A percentile compares a stretch with the other conserved stretches of the same genome.
Conservation (phyloP, 2,797 vertebrate genomes). For the Peromyscus aztecus region DNA sequence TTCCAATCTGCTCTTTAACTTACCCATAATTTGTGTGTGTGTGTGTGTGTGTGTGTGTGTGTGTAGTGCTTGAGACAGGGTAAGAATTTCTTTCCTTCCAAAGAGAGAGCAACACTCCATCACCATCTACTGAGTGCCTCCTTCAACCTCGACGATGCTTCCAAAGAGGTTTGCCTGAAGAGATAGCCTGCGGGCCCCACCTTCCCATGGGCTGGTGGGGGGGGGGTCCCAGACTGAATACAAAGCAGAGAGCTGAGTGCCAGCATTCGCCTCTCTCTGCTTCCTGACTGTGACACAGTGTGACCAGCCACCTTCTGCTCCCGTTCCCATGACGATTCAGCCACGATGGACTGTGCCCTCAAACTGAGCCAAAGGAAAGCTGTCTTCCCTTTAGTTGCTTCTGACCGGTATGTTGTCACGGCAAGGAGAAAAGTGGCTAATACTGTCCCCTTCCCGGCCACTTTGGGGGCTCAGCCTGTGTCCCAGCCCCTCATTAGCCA, state of each 20-base stretch:
- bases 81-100: background rate
- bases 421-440: background rate
- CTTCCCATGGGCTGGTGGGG: background rate
- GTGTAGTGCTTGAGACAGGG: background rate
- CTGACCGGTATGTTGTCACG: background rate
- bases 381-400: background rate
- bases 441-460: background rate
- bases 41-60: background rate
- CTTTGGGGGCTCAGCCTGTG: background rate
- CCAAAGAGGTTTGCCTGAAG: background rate
- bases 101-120: background rate
- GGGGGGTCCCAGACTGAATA: background rate
- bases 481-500: no score
- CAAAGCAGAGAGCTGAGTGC: background rate
- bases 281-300: background rate
- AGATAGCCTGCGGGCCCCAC: background rate
- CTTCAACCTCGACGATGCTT: background rate
- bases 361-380: background rate
- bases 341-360: background rate
- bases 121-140: no score
- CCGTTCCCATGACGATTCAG: no score
- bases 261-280: background rate
- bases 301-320: background rate
- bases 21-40: background rate
- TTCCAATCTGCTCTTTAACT: background rate